Conservation (phyloP, 2,113 vertebrate species). For the Pyxicephalus adspersus region DNA sequence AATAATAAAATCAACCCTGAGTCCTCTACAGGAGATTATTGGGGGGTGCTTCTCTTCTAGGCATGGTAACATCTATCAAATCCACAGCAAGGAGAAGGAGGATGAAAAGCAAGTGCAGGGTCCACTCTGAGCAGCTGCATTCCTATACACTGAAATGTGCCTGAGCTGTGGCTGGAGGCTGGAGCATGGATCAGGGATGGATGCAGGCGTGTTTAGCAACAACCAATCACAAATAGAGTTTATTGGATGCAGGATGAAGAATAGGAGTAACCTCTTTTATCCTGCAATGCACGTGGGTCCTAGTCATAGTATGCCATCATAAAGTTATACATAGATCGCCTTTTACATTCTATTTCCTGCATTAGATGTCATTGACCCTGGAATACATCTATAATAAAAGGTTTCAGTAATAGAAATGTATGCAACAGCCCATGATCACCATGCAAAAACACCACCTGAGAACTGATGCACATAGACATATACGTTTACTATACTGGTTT, state of each 20-base stretch:
- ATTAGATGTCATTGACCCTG: too few species aligned
- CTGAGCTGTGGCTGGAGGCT: conserved; percentile 19
- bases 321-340: not conserved
- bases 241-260: conserved; percentile 1
- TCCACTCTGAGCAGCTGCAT: conserved; percentile 28
- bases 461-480: too few species aligned
- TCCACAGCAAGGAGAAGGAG: not conserved
- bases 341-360: not conserved
- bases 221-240: conserved; percentile 20
- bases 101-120: not conserved
- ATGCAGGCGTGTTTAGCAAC: conserved; percentile 5
- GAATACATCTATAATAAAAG: too few species aligned
- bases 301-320: not conserved
- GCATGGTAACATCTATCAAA: not conserved
- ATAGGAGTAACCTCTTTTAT: conserved; percentile 24
- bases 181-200: conserved; percentile 8
- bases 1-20: not conserved
- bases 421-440: too few species aligned
- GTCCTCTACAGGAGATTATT: not conserved
- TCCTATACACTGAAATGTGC: conserved; percentile 46
- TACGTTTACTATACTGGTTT: too few species aligned
- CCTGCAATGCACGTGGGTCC: conserved; percentile 25
- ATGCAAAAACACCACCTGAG: too few species aligned
- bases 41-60: not conserved
- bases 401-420: too few species aligned